Evolutionary conservation across 2,113 vertebrate genomes (phyloP), one percentile per base, ranked within the genome.

Genomic region (Caranx melampygus): DNA sequence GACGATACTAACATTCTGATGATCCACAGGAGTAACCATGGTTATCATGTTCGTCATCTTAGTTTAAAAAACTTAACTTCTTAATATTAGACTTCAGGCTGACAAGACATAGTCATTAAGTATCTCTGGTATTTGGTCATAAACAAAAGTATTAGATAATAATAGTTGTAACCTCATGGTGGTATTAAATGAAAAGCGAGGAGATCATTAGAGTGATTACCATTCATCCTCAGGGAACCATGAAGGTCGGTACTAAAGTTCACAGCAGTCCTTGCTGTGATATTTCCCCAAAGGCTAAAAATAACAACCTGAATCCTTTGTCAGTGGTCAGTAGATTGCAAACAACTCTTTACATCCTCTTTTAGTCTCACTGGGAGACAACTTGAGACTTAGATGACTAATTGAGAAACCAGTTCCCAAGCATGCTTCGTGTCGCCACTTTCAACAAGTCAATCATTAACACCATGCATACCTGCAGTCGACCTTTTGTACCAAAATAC

Each of bases 401-500:
- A 91, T 88, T 84, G 85, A 75, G 74, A 64, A 84, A 84, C 59
- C 60, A 69, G 75, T 49, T 34, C 54, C 85, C 40, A 85, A 85
- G 86, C 89, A 82, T 63, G 51, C 61, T 77, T 82, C 79, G 66
- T 79, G 75, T 78, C 18, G 33, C 75, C 78, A 86, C 87, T 82
- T 77, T 89, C 40, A 84, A 65, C 83, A 65, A 79, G 93, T 92
- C 83, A 93, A 92, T 94, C 82, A 94, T 95, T 95, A 94, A 94
- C 90, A 2, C 51, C 67, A 2, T 59, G 87, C 91, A 94, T 95
- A 93, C 90, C 92, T 93, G 91, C 68, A 72, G 91, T 87, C 82
- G 88, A 94, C 93, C 94, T 94, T 95, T 93, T 83, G 88, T 87
- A 90, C 92, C 78, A 92, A 91, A 91, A 94, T 93, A 92, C 92